Base-by-base conservation (phyloP, 1,140 invertebrate species). In the Drosophila nikananu region DNA sequence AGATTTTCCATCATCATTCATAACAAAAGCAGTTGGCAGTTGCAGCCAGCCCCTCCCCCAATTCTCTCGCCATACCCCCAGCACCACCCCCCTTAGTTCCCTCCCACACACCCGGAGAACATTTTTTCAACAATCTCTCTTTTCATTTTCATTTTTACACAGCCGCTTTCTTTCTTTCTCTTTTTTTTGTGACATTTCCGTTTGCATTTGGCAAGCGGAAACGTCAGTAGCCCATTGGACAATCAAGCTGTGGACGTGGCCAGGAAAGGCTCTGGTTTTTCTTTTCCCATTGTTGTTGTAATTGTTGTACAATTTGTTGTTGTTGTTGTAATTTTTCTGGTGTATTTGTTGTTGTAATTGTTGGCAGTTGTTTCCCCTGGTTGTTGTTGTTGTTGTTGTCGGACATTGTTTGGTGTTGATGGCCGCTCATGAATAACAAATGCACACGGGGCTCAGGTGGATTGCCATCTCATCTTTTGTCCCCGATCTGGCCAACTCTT, bases 11-110 rank as follows among this genome's bases (percentile, higher is more conserved):
- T 87, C 84, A 87, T 87, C 84, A 87, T 87, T 87, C 86, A 87
- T 87, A 89, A 87, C 84, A 87, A 87, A 89, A 89, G 84, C 84
- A 87, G 84, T 87, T 87, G 84, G 84, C 84, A 87, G 86, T 87
- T 87, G 84, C 84, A 87, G 81, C 73, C 70, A 51, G 42, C 58
- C 13, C 52, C 39, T 17, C 1, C 42, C 35, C 21, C 55, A 54
- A 37, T 23, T n/a, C 35, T 12, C 30, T 30, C 9, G 9, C 30
- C 30, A 10, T 30, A 10, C 10, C 30, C 3, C 27, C 8, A 4
- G 8, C 17, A 19, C 44, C 39, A 1, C 17, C 23, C 8, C 12
- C 58, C 23, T n/a, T n/a, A 9, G n/a, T 37, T n/a, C 17, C 19
- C 32, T 3, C 37, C 6, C 59, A 19, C 68, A 55, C 35, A 52